Evolutionary conservation across 2,113 vertebrate species (phyloP).

Genomic region (Chaenocephalus aceratus): DNA sequence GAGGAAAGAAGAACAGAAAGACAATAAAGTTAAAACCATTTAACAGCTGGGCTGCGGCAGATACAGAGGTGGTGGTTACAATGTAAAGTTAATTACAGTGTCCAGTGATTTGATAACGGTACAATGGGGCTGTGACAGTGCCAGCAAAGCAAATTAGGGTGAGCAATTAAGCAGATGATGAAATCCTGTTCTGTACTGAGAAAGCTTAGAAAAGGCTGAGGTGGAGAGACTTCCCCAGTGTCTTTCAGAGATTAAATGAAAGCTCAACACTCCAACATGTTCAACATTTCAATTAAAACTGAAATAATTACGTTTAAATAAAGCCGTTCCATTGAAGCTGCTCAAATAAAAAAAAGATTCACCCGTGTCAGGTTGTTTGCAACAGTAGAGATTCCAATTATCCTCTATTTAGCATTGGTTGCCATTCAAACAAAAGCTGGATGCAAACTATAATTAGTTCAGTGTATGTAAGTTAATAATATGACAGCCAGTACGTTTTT

Average conservation of each 20-base stretch:
- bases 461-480: background rate
- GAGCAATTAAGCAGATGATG: slow-evolving; percentile 73
- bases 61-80: slow-evolving; percentile 61
- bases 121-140: slow-evolving; percentile 65
- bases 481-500: background rate
- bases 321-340: slow-evolving; percentile 34
- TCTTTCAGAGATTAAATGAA: slow-evolving; percentile 40
- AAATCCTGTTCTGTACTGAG: slow-evolving; percentile 45
- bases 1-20: slow-evolving; percentile 16
- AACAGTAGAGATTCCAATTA: slow-evolving; percentile 37
- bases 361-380: slow-evolving; percentile 3
- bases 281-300: slow-evolving; percentile 56
- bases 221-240: slow-evolving; percentile 34
- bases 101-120: slow-evolving; percentile 64
- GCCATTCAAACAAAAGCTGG: background rate
- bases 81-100: slow-evolving; percentile 73
- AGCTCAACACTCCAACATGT: slow-evolving; percentile 9
- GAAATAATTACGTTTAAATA: slow-evolving; percentile 31
- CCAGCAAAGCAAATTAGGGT: slow-evolving; percentile 66
- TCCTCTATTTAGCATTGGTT: slow-evolving; percentile 4
- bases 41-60: slow-evolving; percentile 40
- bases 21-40: slow-evolving; percentile 37
- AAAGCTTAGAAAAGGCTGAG: slow-evolving; percentile 40
- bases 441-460: background rate
- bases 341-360: background rate